Percentiles rank a stretch among this genome's conserved stretches.
Evolutionary conservation across 2,888 invertebrate species (phyloP).

Genomic region (Eledona agricola): DNA sequence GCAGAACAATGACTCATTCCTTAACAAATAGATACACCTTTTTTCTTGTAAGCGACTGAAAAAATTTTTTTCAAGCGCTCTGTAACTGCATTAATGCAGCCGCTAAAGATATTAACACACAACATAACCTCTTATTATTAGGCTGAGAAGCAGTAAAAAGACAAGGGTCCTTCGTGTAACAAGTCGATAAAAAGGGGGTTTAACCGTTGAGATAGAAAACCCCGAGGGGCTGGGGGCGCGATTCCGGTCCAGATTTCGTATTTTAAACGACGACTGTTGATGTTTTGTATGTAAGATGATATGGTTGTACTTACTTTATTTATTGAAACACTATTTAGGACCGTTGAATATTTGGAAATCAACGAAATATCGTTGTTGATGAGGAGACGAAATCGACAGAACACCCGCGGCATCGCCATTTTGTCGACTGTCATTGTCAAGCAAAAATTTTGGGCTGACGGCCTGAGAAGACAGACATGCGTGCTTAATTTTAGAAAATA

Average conservation of each 20-base stretch:
- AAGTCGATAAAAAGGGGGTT: slow-evolving; percentile 31
- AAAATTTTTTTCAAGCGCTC: too few relatives aligned
- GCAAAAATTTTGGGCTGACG: slow-evolving; percentile 7
- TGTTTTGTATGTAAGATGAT: neutral
- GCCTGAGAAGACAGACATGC: slow-evolving; percentile 12
- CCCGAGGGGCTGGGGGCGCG: slow-evolving; percentile 26
- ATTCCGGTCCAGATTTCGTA: slow-evolving; percentile 14
- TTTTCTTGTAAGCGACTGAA: too few relatives aligned
- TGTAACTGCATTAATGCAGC: too few relatives aligned
- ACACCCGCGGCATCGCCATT: slow-evolving; percentile 61
- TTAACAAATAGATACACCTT: too few relatives aligned
- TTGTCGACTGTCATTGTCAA: slow-evolving; percentile 43
- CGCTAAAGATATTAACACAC: too few relatives aligned
- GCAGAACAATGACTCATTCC: too few relatives aligned
- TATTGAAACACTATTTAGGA: slow-evolving; percentile 54
- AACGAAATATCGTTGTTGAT: slow-evolving; percentile 58
- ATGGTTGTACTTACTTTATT: slow-evolving; percentile 57
- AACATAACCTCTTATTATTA: too few relatives aligned
- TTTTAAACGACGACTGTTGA: slow-evolving; percentile 14
- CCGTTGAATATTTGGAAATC: slow-evolving; percentile 56
- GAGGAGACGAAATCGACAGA: slow-evolving; percentile 59
- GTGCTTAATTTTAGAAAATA: slow-evolving; percentile 7
- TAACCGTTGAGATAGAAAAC: slow-evolving; percentile 25
- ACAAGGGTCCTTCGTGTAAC: neutral
- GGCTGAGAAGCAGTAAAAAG: neutral